These are phyloP conservation scores for Leptopilina syphax DNA, from an alignment of 2,888 invertebrate genomes.

Conservation along the genomic window DNA sequence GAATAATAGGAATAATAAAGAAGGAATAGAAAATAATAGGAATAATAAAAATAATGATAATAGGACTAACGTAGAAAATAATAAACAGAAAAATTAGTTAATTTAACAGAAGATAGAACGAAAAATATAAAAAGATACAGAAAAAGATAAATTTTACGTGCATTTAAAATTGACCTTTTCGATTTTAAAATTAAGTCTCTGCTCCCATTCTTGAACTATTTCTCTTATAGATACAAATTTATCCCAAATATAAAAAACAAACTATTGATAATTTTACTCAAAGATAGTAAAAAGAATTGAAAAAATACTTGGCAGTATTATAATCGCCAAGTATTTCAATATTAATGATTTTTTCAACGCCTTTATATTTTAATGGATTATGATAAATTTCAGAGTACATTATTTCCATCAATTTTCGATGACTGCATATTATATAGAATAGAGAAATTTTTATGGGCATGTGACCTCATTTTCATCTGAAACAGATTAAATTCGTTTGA, in stretches of 20 bases:
- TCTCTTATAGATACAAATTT: too few species aligned
- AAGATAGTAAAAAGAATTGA: too few species aligned
- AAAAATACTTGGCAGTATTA: too few species aligned
- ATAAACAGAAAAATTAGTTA: too few species aligned
- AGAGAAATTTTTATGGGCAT: not conserved
- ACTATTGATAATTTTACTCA: not conserved
- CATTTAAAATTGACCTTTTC: not conserved
- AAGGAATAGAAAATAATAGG: too few species aligned
- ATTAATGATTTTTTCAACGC: too few species aligned
- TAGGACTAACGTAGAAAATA: too few species aligned
- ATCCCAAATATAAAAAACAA: not conserved
- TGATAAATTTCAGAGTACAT: not conserved
- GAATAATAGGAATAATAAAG: too few species aligned
- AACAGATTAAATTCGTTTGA: slow-evolving; percentile 26
- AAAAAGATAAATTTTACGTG: not conserved
- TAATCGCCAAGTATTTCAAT: too few species aligned
- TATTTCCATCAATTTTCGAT: not conserved
- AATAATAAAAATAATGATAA: too few species aligned
- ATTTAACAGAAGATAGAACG: too few species aligned
- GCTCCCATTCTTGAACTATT: too few species aligned
- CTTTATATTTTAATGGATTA: not conserved
- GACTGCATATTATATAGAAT: not conserved
- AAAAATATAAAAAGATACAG: not conserved
- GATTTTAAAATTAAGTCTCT: not conserved
- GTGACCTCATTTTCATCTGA: not conserved